These are phyloP conservation scores for Alentia gelatinosa DNA, from an alignment of 2,888 invertebrate genomes.

Conservation along the genomic window DNA sequence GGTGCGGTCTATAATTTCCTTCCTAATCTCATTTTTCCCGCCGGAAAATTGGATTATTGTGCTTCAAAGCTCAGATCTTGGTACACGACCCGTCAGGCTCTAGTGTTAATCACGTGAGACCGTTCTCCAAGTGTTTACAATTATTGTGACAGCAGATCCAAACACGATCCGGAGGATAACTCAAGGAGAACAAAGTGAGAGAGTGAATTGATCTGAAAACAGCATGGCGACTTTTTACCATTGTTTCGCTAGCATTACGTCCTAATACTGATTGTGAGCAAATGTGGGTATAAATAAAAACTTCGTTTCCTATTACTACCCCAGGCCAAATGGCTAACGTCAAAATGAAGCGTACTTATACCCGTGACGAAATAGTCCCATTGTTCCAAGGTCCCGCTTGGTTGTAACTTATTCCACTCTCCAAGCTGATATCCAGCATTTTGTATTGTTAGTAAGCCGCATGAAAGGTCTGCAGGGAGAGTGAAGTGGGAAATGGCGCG, in stretches of 20 bases:
- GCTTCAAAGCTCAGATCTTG: too few relatives aligned
- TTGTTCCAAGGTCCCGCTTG: background rate
- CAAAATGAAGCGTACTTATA: background rate
- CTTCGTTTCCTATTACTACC: background rate
- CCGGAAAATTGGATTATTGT: too few relatives aligned
- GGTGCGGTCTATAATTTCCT: too few relatives aligned
- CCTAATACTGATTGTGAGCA: background rate
- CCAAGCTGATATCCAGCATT: too few relatives aligned
- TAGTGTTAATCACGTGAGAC: too few relatives aligned
- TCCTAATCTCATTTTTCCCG: too few relatives aligned
- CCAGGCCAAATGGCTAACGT: background rate
- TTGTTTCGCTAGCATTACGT: background rate
- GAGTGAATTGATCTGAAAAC: background rate
- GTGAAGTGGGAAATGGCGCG: too few relatives aligned
- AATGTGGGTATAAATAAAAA: background rate
- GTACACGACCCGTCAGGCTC: too few relatives aligned
- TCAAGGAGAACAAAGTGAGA: background rate
- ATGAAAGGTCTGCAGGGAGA: too few relatives aligned
- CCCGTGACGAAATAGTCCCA: background rate
- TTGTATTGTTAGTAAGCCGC: too few relatives aligned
- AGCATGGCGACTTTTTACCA: background rate
- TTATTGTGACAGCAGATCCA: background rate
- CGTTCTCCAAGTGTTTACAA: background rate
- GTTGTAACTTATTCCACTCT: too few relatives aligned
- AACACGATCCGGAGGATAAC: background rate